Conservation (phyloP, 2,113 vertebrate species). For the Coptodon bakossiorum region DNA sequence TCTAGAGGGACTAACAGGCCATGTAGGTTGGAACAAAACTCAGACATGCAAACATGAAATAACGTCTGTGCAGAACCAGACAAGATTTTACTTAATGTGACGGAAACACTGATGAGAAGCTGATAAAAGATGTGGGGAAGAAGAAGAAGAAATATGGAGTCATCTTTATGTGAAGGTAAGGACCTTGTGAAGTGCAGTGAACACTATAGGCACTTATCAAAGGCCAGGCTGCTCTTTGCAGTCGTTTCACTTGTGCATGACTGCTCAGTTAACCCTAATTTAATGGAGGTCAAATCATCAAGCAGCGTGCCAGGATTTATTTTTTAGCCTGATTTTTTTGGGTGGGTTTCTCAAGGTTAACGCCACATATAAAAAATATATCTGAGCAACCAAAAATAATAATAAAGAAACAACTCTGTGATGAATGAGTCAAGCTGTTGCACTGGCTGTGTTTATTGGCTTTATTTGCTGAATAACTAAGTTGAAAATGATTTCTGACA, state of each 20-base stretch:
- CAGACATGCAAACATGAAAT: conserved; percentile 7
- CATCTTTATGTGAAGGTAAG: not conserved
- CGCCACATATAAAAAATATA: not conserved
- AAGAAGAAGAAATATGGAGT: not conserved
- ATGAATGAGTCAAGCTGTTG: not conserved
- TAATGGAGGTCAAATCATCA: not conserved
- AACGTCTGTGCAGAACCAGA: not conserved
- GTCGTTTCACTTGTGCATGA: not conserved
- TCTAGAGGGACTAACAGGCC: not conserved
- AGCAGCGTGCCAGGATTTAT: not conserved
- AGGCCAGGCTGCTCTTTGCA: not conserved
- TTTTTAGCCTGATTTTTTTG: not conserved
- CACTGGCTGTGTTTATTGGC: not conserved
- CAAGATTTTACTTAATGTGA: not conserved
- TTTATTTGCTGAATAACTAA: not conserved
- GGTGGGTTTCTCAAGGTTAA: not conserved
- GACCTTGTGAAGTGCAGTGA: not conserved
- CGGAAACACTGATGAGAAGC: not conserved
- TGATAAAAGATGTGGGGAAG: not conserved
- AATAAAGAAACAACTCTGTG: not conserved
- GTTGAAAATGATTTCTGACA: not conserved
- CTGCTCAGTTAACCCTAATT: not conserved
- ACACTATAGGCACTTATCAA: not conserved
- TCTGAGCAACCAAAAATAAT: not conserved
- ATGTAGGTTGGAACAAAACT: conserved; percentile 2